phyloP scores from a whole-genome alignment of 2,113 vertebrate genomes.

The Arvicanthis niloticus region DNA sequence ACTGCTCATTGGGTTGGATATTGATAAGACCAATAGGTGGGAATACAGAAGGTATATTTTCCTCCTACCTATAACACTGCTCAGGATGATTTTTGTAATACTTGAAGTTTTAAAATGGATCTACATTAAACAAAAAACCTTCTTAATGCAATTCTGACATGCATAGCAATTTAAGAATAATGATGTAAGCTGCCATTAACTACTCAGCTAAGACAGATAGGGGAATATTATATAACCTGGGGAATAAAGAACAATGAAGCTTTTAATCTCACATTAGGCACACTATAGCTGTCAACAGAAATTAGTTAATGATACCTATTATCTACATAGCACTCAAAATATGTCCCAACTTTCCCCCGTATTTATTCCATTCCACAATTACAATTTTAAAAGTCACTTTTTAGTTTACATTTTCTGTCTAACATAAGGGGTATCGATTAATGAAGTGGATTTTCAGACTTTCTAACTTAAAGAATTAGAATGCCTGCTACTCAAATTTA shows the following conservation, averaged over 20 bases:
- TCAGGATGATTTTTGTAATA: neutral
- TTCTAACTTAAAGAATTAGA: neutral
- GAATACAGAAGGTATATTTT: too few species aligned
- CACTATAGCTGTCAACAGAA: neutral
- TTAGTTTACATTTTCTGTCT: neutral
- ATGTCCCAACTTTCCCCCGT: neutral
- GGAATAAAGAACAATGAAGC: neutral
- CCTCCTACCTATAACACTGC: neutral
- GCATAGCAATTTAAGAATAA: neutral
- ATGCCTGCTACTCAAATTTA: neutral
- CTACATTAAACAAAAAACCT: neutral
- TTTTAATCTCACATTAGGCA: neutral
- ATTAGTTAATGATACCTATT: neutral
- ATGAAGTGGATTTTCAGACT: neutral
- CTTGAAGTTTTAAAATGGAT: neutral
- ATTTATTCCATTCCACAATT: neutral
- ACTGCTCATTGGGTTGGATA: too few species aligned
- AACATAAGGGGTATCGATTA: neutral
- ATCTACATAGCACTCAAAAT: neutral
- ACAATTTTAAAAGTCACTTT: neutral
- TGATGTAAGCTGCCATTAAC: neutral
- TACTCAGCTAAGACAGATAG: neutral
- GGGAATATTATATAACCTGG: neutral
- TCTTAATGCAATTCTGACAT: neutral
- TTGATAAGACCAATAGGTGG: neutral